These are phyloP conservation scores for Neoniphon sammara DNA, from an alignment of 2,797 vertebrate genomes.

Conservation along the genomic window DNA sequence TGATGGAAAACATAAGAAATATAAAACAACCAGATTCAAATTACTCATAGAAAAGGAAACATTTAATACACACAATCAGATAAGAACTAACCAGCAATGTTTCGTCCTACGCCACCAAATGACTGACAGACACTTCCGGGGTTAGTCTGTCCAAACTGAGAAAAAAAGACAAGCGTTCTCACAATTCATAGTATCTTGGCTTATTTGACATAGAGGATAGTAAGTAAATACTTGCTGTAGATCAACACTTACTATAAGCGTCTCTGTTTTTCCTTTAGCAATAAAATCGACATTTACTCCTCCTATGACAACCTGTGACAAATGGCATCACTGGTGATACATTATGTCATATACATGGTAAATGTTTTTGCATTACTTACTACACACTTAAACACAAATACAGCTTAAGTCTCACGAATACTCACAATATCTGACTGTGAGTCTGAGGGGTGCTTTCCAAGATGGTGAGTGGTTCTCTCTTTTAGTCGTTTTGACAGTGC, in stretches of 20 bases:
- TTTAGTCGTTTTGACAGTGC: conserved; percentile 78
- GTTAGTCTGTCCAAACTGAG: conserved; percentile 90
- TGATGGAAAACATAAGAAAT: conserved; percentile 8
- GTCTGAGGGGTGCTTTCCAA: conserved; percentile 34
- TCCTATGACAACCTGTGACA: conserved; percentile 89
- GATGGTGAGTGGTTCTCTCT: conserved; percentile 25
- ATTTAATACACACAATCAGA: conserved; percentile 19
- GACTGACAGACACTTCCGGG: conserved; percentile 87
- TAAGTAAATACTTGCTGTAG: neutral
- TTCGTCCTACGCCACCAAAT: conserved; percentile 91
- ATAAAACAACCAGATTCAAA: neutral
- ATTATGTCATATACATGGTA: neutral
- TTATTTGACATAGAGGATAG: neutral
- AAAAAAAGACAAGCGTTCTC: conserved; percentile 34
- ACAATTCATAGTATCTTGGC: conserved; percentile 7
- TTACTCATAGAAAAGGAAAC: neutral
- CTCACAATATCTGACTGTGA: conserved; percentile 74
- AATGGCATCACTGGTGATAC: conserved; percentile 19
- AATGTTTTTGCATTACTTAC: neutral
- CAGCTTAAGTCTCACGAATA: conserved; percentile 25
- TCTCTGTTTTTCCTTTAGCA: conserved; percentile 85
- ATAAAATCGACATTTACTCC: conserved; percentile 92
- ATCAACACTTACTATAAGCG: conserved; percentile 80
- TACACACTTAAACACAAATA: neutral
- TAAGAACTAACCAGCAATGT: conserved; percentile 86